Evolutionary conservation across 2,113 vertebrate genomes (phyloP).

Genomic region (Myotis yumanensis): DNA sequence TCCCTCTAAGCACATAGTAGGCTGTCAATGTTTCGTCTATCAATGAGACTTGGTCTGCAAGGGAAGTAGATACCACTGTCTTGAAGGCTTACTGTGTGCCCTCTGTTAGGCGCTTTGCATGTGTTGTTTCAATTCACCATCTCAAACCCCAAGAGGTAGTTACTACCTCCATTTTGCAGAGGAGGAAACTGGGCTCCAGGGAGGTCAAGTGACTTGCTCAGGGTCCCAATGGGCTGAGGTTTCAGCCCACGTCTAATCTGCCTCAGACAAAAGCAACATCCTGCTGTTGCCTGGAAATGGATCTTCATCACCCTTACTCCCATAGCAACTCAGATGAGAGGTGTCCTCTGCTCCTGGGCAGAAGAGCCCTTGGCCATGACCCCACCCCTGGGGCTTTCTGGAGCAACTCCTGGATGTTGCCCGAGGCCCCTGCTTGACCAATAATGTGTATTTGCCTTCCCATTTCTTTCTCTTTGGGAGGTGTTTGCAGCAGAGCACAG

Average conservation of each 20-base stretch:
- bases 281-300: not conserved
- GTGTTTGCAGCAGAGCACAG: not conserved
- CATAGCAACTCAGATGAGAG: accelerated
- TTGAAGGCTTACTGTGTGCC: not conserved
- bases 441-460: too few relatives aligned
- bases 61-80: not conserved
- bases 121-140: not conserved
- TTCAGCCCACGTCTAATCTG: not conserved
- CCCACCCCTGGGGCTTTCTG: not conserved
- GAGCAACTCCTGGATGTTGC: not conserved
- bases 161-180: not conserved
- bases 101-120: not conserved
- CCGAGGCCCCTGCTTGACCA: not conserved
- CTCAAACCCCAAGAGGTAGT: not conserved
- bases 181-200: not conserved
- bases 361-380: not conserved
- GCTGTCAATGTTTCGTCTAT: not conserved
- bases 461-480: not conserved
- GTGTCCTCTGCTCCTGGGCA: not conserved
- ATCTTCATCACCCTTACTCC: not conserved
- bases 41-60: not conserved
- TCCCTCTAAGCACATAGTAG: not conserved
- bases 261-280: not conserved
- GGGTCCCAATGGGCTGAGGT: not conserved
- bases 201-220: not conserved